Conservation (phyloP, 2,113 vertebrate genomes). For the Melanocharis versteri region DNA sequence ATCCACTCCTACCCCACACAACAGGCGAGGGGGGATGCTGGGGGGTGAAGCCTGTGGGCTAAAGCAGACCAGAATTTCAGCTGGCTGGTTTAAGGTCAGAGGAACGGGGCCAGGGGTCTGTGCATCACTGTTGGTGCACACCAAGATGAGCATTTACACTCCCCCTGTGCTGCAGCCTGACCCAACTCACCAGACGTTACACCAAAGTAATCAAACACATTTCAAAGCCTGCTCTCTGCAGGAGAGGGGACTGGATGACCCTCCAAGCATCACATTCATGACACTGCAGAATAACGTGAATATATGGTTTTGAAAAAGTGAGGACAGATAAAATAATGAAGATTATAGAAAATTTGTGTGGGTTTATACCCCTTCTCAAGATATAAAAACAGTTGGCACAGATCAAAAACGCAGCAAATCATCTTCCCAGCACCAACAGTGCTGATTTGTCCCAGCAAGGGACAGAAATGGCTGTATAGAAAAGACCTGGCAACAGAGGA, state of each 20-base stretch:
- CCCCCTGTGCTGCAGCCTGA: neutral
- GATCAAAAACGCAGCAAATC: neutral
- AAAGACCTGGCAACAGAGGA: neutral
- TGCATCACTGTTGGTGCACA: neutral
- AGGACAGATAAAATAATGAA: neutral
- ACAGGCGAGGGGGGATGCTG: accelerated
- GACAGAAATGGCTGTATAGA: neutral
- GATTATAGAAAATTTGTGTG: neutral
- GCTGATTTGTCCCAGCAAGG: neutral
- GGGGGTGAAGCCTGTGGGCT: neutral
- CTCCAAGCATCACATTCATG: neutral
- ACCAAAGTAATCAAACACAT: neutral
- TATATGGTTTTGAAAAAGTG: neutral
- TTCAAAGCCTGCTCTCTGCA: neutral
- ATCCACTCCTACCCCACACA: neutral
- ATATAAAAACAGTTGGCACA: neutral
- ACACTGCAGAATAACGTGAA: neutral
- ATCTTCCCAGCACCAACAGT: neutral
- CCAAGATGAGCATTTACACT: neutral
- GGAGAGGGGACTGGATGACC: neutral
- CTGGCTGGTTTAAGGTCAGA: neutral
- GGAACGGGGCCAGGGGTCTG: neutral
- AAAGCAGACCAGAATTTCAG: neutral
- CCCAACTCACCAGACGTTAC: neutral
- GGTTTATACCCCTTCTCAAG: neutral